Conservation (phyloP, 2,888 invertebrate genomes). For the Mythimna pallens region DNA sequence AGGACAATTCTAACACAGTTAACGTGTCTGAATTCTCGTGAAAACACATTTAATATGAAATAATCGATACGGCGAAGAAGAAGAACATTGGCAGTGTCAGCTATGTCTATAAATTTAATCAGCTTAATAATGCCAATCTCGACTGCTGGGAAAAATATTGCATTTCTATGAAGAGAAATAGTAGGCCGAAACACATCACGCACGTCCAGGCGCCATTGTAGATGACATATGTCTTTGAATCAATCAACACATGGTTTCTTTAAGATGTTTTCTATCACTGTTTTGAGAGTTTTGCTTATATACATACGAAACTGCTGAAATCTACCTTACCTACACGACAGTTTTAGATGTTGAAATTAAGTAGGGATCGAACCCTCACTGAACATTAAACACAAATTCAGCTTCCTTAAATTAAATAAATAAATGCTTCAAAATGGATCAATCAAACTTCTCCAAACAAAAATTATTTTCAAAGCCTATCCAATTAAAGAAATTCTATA, state of each 20-base stretch:
- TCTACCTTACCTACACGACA: background rate
- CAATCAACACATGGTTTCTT: background rate
- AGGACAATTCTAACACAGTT: no score
- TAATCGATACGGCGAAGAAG: no score
- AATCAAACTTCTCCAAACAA: slow-evolving; percentile 35
- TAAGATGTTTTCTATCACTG: background rate
- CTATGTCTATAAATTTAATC: no score
- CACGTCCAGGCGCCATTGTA: no score
- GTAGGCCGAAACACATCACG: no score
- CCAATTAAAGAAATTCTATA: slow-evolving; percentile 41
- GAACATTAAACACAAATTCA: slow-evolving; percentile 19
- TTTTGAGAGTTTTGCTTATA: background rate
- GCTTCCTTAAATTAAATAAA: slow-evolving; percentile 22
- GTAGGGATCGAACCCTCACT: background rate
- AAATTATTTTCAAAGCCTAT: slow-evolving; percentile 22
- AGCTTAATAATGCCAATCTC: no score
- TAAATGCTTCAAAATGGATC: slow-evolving; percentile 12
- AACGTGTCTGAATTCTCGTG: no score
- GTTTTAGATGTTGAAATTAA: background rate
- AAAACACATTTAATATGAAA: no score
- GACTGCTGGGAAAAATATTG: no score
- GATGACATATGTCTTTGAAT: background rate
- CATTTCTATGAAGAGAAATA: no score
- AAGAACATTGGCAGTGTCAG: no score
- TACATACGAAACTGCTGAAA: background rate